Percentiles rank a stretch among this genome's conserved stretches.
Conservation (phyloP, 2,113 vertebrate genomes). For the Muntiacus muntjak region DNA sequence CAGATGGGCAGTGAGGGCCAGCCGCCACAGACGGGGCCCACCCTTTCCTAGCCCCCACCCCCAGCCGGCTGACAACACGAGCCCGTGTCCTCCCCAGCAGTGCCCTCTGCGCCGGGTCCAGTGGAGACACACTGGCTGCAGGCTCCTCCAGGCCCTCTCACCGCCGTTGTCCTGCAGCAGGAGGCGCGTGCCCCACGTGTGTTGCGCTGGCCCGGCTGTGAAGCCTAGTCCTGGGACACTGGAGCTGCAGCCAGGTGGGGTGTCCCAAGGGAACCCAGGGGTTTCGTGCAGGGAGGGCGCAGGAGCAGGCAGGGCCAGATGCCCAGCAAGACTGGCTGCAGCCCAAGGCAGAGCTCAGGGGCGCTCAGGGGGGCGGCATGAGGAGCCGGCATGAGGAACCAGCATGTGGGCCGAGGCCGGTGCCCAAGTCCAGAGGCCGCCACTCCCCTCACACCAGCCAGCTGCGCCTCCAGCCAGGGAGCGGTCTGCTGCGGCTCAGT, state of each 20-base stretch:
- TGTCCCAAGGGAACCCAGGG: not conserved
- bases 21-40: not conserved
- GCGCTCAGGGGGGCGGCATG: not conserved
- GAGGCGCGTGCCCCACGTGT: not conserved
- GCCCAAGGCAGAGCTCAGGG: not conserved
- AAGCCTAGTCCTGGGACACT: not conserved
- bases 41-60: not conserved
- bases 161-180: rapidly evolving
- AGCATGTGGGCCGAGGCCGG: not conserved
- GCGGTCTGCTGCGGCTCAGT: not conserved
- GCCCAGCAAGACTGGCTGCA: not conserved
- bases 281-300: not conserved
- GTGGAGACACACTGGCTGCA: not conserved
- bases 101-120: rapidly evolving
- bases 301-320: not conserved
- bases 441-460: not conserved
- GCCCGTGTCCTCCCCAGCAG: not conserved
- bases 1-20: not conserved
- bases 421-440: rapidly evolving
- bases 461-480: not conserved
- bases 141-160: not conserved
- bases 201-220: not conserved
- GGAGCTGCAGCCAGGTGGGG: not conserved
- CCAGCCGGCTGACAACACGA: not conserved
- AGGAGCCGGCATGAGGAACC: not conserved